Evolutionary conservation across 2,888 invertebrate genomes (phyloP).

Genomic region (Cinara cedri): DNA sequence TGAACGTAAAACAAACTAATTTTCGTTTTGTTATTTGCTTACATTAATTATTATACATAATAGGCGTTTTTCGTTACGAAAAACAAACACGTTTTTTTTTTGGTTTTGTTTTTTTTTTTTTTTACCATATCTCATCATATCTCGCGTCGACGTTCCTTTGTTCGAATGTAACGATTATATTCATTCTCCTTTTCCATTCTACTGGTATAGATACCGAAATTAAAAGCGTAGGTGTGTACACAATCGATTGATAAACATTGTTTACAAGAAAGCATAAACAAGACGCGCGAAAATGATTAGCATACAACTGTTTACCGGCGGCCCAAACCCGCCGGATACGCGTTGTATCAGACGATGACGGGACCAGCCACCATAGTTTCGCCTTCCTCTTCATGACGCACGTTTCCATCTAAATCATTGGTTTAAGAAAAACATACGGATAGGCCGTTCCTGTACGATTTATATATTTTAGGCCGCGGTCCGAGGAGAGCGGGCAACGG

Average conservation of each 20-base stretch:
- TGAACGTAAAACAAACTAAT: slow-evolving; percentile 41
- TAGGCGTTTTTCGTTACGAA: slow-evolving; percentile 41
- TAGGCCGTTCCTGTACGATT: no score
- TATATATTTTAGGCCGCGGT: no score
- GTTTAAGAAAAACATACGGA: no score
- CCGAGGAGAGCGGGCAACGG: no score
- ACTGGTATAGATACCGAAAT: background rate
- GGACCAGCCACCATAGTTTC: no score
- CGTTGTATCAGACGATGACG: no score
- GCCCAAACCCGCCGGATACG: no score
- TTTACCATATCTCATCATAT: background rate
- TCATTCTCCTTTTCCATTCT: background rate
- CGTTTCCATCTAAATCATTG: no score
- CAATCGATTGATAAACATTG: background rate
- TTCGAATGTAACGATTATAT: slow-evolving; percentile 16
- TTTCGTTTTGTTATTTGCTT: slow-evolving; percentile 45
- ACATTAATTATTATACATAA: slow-evolving; percentile 26
- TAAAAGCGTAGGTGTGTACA: background rate
- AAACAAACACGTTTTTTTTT: slow-evolving; percentile 33
- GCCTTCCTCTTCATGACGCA: no score
- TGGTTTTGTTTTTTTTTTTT: background rate
- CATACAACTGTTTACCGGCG: no score
- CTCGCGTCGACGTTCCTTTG: slow-evolving; percentile 10
- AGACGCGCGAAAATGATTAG: no score
- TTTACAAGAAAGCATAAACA: no score